Evolutionary conservation across 2,888 invertebrate species (phyloP), one percentile per base, ranked within the genome.

Genomic region (Ophion slaviceki): DNA sequence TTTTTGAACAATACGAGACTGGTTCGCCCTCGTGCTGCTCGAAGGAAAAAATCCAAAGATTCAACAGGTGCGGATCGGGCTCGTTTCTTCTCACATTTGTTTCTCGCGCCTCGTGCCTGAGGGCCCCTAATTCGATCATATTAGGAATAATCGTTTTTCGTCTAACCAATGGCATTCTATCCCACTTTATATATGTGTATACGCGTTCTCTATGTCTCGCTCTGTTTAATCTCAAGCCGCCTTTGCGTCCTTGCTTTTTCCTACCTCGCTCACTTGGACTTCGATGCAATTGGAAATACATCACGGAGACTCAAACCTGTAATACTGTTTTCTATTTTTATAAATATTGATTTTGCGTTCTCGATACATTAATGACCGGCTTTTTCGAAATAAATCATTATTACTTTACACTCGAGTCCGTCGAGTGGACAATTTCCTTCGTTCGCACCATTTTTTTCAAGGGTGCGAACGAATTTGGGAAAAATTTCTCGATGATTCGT

Each of bases 221-320:
- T 85, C 82, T 82, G 76, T 82, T 82, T 85, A 61, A 20, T 53
- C 82, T 59, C 82, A 75, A 36, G 67, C 61, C 66, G 28, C 75
- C 62, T 62, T 68, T 62, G 10, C 32, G 77, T 78, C 77, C 80
- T 80, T 80, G 80, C 80, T 80, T 74, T 72, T 80, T 74, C 59
- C 74, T 45, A 45, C 74, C 75, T 82, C 75, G 66, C 70, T 84
- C 47, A 59, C 76, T 82, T 40, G 57, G 45, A 71, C 70, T 75
- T 71, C 62, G 61, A 28, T 72, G 72, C 2, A 66, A 66, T 53
- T 24, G 64, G 74, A 72, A 83, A 74, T 36, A 67, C 53, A 53
- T 71, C 11, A 47, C 32, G 11, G 24, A 64, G 28, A 64, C 10
- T 53, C 24, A 74, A 80, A 74, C 80, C 72, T n/a, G 72, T 74